A percentile compares a stretch with the other conserved stretches of the same genome.
Evolutionary conservation across 2,888 invertebrate species (phyloP).

Genomic region (Ferrisia virgata): DNA sequence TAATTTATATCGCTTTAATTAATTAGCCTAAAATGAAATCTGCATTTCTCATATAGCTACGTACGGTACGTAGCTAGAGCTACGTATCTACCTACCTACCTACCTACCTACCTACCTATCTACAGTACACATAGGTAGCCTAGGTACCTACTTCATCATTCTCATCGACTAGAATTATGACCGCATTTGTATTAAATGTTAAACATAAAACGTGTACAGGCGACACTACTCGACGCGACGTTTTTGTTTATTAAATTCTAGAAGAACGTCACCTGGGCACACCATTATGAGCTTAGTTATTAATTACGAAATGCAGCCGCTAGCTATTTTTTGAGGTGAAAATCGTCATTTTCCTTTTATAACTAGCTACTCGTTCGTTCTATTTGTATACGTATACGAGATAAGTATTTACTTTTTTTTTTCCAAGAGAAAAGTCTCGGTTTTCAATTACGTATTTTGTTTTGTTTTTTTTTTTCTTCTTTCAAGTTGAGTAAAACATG

Average conservation of each 20-base stretch:
- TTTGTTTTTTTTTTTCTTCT: background rate
- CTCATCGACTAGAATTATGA: background rate
- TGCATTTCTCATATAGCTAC: background rate
- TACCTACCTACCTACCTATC: no score
- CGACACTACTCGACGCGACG: background rate
- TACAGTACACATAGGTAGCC: no score
- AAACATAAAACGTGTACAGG: background rate
- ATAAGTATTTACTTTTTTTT: background rate
- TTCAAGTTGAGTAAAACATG: background rate
- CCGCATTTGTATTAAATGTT: background rate
- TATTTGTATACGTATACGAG: background rate
- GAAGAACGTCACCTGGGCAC: slow-evolving; percentile 35
- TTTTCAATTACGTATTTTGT: background rate
- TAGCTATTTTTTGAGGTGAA: slow-evolving; percentile 26
- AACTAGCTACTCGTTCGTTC: background rate
- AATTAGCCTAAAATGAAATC: background rate
- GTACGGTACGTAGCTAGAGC: background rate
- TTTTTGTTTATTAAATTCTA: slow-evolving; percentile 39
- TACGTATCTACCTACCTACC: background rate
- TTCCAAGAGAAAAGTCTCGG: background rate
- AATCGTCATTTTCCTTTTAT: slow-evolving; percentile 8
- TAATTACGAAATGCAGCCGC: slow-evolving; percentile 22
- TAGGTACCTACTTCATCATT: background rate
- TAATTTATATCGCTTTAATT: background rate
- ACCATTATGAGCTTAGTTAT: slow-evolving; percentile 32